phyloP scores from a whole-genome alignment of 2,888 invertebrate species.

The Operophtera brumata region DNA sequence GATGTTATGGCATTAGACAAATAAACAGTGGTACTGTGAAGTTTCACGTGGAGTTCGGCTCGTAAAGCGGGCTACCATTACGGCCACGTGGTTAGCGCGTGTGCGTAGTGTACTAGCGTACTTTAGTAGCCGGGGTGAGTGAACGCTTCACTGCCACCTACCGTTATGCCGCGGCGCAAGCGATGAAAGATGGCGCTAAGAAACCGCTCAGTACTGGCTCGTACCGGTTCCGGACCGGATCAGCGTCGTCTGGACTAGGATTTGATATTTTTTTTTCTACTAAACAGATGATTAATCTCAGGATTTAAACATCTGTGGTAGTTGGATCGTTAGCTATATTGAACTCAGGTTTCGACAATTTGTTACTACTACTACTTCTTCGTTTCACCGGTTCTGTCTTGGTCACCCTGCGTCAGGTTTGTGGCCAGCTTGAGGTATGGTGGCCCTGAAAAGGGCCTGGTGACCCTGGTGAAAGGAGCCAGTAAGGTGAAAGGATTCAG shows the following conservation, averaged over 20 bases:
- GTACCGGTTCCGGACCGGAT: conserved; percentile 28
- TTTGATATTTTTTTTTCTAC: conserved; percentile 32
- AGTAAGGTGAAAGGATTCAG: too few relatives aligned
- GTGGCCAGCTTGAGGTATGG: too few relatives aligned
- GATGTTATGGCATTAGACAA: conserved; percentile 44
- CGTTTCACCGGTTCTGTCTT: too few relatives aligned
- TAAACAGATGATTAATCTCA: conserved; percentile 32
- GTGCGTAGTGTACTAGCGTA: conserved; percentile 35
- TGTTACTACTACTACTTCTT: too few relatives aligned
- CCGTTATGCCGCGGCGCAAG: conserved; percentile 49
- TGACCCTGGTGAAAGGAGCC: too few relatives aligned
- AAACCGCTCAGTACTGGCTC: conserved; percentile 21
- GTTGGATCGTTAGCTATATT: conserved; percentile 23
- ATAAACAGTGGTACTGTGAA: conserved; percentile 33
- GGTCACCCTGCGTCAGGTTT: too few relatives aligned
- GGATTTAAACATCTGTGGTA: conserved; percentile 23
- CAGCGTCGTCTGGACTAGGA: conserved; percentile 28
- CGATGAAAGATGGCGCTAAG: conserved; percentile 37
- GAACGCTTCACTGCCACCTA: conserved; percentile 49
- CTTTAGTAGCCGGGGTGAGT: conserved; percentile 50
- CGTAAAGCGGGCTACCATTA: conserved; percentile 34
- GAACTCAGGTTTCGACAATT: conserved; percentile 11
- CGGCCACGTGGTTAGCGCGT: conserved; percentile 39
- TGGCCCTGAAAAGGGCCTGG: too few relatives aligned
- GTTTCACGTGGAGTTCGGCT: conserved; percentile 32